phyloP scores from a whole-genome alignment of 1,140 invertebrate genomes.

The Phocides pigmalion region DNA sequence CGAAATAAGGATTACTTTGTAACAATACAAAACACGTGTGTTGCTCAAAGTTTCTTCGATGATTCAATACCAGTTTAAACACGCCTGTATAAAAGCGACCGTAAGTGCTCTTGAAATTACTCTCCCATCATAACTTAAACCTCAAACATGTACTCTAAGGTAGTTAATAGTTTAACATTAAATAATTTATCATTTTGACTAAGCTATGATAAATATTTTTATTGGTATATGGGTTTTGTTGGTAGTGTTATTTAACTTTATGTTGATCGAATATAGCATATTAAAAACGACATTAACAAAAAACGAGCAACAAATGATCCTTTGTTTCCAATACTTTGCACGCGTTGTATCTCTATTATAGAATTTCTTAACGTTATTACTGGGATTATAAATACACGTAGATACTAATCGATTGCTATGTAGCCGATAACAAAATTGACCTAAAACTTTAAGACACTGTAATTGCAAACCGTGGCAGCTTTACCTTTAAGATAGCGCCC shows the following conservation, averaged over 20 bases:
- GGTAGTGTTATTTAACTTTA: too few species aligned
- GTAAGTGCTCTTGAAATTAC: slow-evolving; percentile 43
- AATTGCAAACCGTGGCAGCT: not conserved
- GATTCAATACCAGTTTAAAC: slow-evolving; percentile 48
- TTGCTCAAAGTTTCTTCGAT: slow-evolving; percentile 38
- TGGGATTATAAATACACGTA: not conserved
- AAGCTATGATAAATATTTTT: too few species aligned
- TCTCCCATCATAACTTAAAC: slow-evolving; percentile 41
- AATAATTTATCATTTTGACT: too few species aligned
- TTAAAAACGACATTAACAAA: too few species aligned
- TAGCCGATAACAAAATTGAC: not conserved
- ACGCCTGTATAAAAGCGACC: slow-evolving; percentile 52
- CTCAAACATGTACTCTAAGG: slow-evolving; percentile 46
- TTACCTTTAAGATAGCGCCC: not conserved
- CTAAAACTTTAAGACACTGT: not conserved
- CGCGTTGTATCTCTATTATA: too few species aligned
- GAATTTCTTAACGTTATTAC: too few species aligned
- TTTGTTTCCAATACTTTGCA: too few species aligned
- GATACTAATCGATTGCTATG: not conserved
- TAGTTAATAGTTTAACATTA: slow-evolving; percentile 36
- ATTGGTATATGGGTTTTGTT: too few species aligned
- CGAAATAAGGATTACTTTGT: slow-evolving; percentile 16
- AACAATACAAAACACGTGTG: slow-evolving; percentile 4
- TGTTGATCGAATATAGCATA: too few species aligned
- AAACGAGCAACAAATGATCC: too few species aligned